Evolutionary conservation across 2,888 invertebrate species (phyloP).

Genomic region (Salpingus planirostris): DNA sequence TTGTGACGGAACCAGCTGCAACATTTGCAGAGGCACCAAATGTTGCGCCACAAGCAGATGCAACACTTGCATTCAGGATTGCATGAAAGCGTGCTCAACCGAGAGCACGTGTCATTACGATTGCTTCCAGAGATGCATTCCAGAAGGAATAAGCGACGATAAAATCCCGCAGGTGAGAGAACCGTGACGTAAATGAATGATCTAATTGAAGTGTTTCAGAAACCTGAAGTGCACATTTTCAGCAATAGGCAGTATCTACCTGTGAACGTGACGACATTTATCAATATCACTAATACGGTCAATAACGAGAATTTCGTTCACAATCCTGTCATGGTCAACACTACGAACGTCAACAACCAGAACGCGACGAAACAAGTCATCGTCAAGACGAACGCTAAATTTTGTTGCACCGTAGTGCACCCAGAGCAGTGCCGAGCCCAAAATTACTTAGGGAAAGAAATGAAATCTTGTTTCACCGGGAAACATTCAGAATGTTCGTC

Average conservation of each 20-base stretch:
- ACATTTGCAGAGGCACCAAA: constrained; percentile 10
- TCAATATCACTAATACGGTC: constrained; percentile 10
- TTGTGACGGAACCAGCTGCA: constrained; percentile 9
- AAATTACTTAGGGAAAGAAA: neutral
- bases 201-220: neutral
- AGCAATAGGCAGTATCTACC: constrained; percentile 7
- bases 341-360: constrained; percentile 9
- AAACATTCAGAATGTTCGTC: constrained; percentile 10
- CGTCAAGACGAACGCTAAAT: no score
- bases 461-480: constrained; percentile 4
- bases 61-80: constrained; percentile 6
- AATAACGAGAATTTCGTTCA: constrained; percentile 3
- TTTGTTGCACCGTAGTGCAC: constrained; percentile 10
- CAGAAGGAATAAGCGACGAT: no score
- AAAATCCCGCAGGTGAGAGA: neutral
- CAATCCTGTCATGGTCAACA: constrained; percentile 7
- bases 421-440: constrained; percentile 1
- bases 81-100: constrained; percentile 5
- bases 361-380: neutral
- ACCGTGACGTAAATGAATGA: neutral
- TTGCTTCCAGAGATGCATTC: constrained; percentile 8
- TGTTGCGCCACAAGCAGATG: constrained; percentile 8
- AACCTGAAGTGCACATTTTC: neutral
- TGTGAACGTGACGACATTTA: constrained; percentile 11
- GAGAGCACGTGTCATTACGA: constrained; percentile 9